These are phyloP conservation scores for Zootermopsis nevadensis DNA, from an alignment of 2,888 invertebrate species.

Conservation along the genomic window DNA sequence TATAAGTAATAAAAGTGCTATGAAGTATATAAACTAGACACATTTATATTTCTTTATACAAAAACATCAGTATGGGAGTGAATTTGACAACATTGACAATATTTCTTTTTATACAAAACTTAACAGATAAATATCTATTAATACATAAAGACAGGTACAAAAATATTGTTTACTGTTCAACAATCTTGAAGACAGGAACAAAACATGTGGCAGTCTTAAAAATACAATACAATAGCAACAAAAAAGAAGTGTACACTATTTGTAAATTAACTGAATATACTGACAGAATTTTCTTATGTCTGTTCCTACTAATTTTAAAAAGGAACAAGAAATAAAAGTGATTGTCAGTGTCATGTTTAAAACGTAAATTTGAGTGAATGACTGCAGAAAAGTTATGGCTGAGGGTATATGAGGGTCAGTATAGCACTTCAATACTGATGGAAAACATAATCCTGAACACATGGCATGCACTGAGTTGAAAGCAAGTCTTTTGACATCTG, in stretches of 20 bases:
- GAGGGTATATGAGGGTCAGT: too few relatives aligned
- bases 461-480: too few relatives aligned
- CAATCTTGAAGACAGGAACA: background rate
- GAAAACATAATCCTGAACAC: too few relatives aligned
- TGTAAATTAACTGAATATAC: background rate
- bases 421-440: too few relatives aligned
- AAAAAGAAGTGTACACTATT: background rate
- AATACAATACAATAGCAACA: background rate
- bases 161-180: background rate
- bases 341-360: too few relatives aligned
- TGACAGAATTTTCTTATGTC: background rate
- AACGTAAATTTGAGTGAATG: too few relatives aligned
- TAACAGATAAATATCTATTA: background rate
- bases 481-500: too few relatives aligned
- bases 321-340: too few relatives aligned
- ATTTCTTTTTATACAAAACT: background rate
- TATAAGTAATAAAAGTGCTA: background rate
- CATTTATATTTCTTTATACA: background rate
- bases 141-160: background rate
- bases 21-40: slow-evolving; percentile 4
- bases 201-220: background rate
- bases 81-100: background rate
- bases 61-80: background rate
- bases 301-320: too few relatives aligned
- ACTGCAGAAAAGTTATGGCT: too few relatives aligned